Conservation (phyloP, 2,888 invertebrate genomes). For the Chloroclystis v-ata region DNA sequence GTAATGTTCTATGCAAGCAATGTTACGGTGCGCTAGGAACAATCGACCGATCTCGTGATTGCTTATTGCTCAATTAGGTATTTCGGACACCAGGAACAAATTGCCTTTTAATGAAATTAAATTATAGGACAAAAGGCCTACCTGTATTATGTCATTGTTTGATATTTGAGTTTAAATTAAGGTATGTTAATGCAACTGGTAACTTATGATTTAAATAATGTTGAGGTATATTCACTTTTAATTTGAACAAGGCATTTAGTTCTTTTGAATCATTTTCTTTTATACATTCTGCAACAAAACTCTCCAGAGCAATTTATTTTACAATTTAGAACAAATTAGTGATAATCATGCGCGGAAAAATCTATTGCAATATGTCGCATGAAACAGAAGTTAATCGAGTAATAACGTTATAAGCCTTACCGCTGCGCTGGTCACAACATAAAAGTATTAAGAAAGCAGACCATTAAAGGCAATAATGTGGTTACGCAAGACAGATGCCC, state of each 20-base stretch:
- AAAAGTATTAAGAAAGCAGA: conserved; percentile 59
- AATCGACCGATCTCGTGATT: conserved; percentile 32
- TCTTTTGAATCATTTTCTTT: too few relatives aligned
- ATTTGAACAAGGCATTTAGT: too few relatives aligned
- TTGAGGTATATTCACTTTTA: too few relatives aligned
- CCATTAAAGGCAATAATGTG: conserved; percentile 71
- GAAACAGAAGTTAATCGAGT: conserved; percentile 29
- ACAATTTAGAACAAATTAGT: too few relatives aligned
- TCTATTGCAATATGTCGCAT: background rate
- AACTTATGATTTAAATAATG: too few relatives aligned
- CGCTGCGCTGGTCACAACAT: conserved; percentile 32
- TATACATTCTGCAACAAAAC: too few relatives aligned
- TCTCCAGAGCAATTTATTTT: too few relatives aligned
- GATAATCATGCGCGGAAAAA: too few relatives aligned
- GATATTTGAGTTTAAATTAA: too few relatives aligned
- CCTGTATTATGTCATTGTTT: background rate
- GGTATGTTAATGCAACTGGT: too few relatives aligned
- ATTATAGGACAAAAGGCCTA: background rate
- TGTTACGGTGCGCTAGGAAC: conserved; percentile 31
- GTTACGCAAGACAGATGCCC: conserved; percentile 68
- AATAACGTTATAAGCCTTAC: conserved; percentile 30
- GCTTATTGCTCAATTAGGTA: conserved; percentile 17
- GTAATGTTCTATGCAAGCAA: conserved; percentile 57
- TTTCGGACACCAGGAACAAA: conserved; percentile 12
- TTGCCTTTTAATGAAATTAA: background rate